A percentile compares a stretch with the other conserved stretches of the same genome.
Conservation (phyloP, 2,888 invertebrate genomes). For the Lottia gigantea region DNA sequence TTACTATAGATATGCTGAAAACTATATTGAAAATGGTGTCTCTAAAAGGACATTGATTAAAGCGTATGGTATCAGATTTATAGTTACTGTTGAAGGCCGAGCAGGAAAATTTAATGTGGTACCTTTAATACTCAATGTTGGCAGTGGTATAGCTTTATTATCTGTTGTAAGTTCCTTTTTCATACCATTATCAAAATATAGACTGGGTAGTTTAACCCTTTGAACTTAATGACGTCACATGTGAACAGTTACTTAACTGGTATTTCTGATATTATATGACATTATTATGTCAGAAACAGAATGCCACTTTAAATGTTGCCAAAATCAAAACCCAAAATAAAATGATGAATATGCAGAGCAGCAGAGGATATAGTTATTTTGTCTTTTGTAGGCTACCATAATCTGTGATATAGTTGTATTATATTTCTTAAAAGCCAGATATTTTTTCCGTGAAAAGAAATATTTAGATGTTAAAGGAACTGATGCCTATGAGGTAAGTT, state of each 20-base stretch:
- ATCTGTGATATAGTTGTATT: constrained; percentile 70
- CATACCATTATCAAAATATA: too few relatives aligned
- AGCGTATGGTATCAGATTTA: constrained; percentile 70
- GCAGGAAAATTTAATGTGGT: constrained; percentile 71
- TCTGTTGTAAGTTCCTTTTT: constrained; percentile 66
- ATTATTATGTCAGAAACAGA: too few relatives aligned
- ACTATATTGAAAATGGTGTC: constrained; percentile 58
- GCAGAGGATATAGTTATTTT: constrained; percentile 14
- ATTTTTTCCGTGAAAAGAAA: constrained; percentile 66
- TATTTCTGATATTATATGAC: too few relatives aligned
- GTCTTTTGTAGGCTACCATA: constrained; percentile 66
- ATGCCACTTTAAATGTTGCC: too few relatives aligned
- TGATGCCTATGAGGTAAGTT: constrained; percentile 56
- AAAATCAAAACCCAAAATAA: too few relatives aligned
- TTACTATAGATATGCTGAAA: constrained; percentile 64
- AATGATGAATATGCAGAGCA: background rate
- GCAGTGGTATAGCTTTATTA: constrained; percentile 71
- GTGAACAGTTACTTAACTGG: too few relatives aligned
- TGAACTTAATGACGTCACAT: too few relatives aligned
- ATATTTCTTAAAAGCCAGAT: constrained; percentile 65
- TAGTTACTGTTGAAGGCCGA: constrained; percentile 69
- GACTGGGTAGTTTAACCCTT: too few relatives aligned
- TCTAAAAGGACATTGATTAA: constrained; percentile 67
- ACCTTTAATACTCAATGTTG: constrained; percentile 70
- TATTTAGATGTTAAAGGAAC: constrained; percentile 75